Evolutionary conservation across 2,797 vertebrate genomes (phyloP).

Genomic region (Potorous gilbertii): DNA sequence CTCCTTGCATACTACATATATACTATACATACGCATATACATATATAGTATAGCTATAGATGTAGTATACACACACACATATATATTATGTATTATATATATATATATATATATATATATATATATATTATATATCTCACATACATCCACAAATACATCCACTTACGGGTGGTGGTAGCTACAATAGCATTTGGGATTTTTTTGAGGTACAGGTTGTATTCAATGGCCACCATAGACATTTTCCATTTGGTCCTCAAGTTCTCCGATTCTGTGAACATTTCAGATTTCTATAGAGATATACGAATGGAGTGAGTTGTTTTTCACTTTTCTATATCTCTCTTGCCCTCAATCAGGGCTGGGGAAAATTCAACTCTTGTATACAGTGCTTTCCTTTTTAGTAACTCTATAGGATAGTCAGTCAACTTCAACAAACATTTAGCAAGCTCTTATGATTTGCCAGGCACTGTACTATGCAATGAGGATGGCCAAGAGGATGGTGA

Average conservation of each 20-base stretch:
- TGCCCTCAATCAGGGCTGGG: neutral
- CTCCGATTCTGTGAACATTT: neutral
- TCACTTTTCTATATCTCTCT: neutral
- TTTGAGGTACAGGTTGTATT: neutral
- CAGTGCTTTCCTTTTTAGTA: neutral
- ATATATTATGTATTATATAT: no score
- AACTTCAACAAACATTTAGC: neutral
- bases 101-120: no score
- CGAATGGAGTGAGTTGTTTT: neutral
- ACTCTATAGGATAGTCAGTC: neutral
- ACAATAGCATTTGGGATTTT: no score
- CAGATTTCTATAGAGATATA: neutral
- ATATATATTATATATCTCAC: neutral
- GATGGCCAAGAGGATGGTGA: neutral
- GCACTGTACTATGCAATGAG: neutral
- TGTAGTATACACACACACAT: no score
- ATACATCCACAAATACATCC: neutral
- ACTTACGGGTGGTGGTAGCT: no score
- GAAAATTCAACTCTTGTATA: neutral
- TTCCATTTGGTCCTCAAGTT: neutral
- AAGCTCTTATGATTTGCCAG: neutral
- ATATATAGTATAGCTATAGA: no score
- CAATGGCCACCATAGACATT: neutral
- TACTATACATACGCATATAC: no score
- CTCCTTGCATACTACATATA: no score